phyloP scores from a whole-genome alignment of 2,888 invertebrate genomes.

The Drosophila greeni region DNA sequence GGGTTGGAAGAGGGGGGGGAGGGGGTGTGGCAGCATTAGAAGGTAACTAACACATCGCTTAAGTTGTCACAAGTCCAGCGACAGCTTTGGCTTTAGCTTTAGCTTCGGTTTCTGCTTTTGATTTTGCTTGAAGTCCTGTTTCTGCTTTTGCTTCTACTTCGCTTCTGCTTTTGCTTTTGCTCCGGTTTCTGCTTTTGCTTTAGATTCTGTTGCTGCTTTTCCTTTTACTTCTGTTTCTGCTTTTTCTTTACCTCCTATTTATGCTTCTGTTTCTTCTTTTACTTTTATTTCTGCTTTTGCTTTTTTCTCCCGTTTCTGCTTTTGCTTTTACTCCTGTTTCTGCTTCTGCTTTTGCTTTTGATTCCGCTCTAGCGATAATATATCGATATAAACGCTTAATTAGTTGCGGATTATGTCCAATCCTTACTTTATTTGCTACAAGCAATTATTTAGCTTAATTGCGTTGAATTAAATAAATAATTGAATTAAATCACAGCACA shows the following conservation, averaged over 20 bases:
- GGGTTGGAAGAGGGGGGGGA: too few relatives aligned
- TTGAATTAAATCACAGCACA: not conserved
- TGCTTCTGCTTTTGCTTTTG: not conserved
- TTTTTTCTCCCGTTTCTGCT: too few relatives aligned
- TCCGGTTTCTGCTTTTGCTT: not conserved
- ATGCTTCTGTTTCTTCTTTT: too few relatives aligned
- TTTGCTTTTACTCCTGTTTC: not conserved
- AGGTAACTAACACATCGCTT: constrained; percentile 22
- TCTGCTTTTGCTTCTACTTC: not conserved
- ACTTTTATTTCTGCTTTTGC: not conserved
- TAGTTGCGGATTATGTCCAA: constrained; percentile 15
- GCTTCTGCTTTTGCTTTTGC: not conserved
- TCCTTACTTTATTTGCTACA: not conserved
- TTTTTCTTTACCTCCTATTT: too few relatives aligned
- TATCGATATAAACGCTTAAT: constrained; percentile 16
- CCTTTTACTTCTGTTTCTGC: not conserved
- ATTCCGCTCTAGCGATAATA: not conserved
- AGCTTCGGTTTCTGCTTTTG: too few relatives aligned
- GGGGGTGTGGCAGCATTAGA: constrained; percentile 2
- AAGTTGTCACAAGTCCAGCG: constrained; percentile 2
- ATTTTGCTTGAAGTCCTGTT: not conserved
- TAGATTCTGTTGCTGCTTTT: not conserved
- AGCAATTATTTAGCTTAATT: constrained; percentile 2
- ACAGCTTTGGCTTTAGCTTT: not conserved
- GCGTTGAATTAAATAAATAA: constrained; percentile 7